Conservation (phyloP, 2,888 invertebrate genomes). For the Abrostola triplasia region DNA sequence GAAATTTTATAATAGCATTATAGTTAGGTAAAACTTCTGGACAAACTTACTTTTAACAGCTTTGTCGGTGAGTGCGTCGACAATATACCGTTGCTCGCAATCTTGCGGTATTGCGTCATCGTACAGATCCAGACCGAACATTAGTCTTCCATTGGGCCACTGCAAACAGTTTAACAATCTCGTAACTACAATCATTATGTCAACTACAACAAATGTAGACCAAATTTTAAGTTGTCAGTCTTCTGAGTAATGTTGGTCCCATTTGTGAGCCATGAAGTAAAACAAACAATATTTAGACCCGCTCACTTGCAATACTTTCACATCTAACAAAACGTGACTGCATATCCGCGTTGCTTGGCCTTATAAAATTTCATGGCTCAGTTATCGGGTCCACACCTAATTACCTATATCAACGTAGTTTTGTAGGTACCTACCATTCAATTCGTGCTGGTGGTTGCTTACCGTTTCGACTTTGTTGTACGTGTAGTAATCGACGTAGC, state of each 20-base stretch:
- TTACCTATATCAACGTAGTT: slow-evolving; percentile 27
- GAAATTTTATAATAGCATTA: slow-evolving; percentile 30
- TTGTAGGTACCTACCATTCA: slow-evolving; percentile 13
- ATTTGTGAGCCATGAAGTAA: neutral
- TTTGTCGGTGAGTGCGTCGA: slow-evolving; percentile 81
- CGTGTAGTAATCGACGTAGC: slow-evolving; percentile 92
- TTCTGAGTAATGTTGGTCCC: neutral
- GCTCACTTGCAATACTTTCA: slow-evolving; percentile 50
- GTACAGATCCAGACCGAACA: slow-evolving; percentile 79
- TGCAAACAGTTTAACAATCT: slow-evolving; percentile 57
- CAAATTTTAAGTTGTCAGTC: neutral
- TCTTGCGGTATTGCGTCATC: slow-evolving; percentile 76
- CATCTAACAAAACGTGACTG: slow-evolving; percentile 41
- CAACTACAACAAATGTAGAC: neutral
- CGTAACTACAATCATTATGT: slow-evolving; percentile 4
- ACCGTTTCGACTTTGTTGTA: slow-evolving; percentile 81
- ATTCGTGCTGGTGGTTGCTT: slow-evolving; percentile 53
- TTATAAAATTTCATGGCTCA: slow-evolving; percentile 50
- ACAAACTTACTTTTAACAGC: slow-evolving; percentile 75
- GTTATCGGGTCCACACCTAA: slow-evolving; percentile 41
- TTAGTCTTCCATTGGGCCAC: slow-evolving; percentile 77
- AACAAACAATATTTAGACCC: slow-evolving; percentile 36
- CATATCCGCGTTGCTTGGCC: slow-evolving; percentile 53
- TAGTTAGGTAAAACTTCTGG: slow-evolving; percentile 19
- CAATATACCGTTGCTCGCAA: slow-evolving; percentile 76